A percentile compares a stretch with the other conserved stretches of the same genome.
These are phyloP conservation scores for Rotaria macrura DNA, from an alignment of 2,888 invertebrate species.

Conservation along the genomic window DNA sequence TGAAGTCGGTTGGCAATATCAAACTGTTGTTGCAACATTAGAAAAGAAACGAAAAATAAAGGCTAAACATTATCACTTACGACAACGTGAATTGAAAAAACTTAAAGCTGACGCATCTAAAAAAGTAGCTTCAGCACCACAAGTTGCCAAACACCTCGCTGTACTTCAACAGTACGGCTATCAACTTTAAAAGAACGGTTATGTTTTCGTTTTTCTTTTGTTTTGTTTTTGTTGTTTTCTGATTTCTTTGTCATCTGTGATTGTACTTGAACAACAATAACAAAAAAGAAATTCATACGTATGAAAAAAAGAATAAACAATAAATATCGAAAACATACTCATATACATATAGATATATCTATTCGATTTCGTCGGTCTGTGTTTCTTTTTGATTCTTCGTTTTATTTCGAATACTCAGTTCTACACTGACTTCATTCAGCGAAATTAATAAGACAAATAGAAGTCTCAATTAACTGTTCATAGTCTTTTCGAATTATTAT, in stretches of 20 bases:
- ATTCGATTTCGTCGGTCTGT: no score
- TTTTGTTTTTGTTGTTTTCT: neutral
- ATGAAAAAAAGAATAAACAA: no score
- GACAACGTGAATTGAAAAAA: conserved; percentile 52
- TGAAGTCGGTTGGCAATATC: conserved; percentile 99
- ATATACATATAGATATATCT: no score
- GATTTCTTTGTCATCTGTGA: neutral
- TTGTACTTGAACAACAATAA: no score
- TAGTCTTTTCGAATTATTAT: no score
- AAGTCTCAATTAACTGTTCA: no score
- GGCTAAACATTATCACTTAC: conserved; percentile 60
- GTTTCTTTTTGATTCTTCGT: no score
- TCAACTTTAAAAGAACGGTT: neutral
- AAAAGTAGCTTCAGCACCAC: neutral
- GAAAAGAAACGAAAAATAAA: conserved; percentile 88
- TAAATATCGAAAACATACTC: no score
- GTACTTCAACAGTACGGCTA: conserved; percentile 17
- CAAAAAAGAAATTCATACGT: no score
- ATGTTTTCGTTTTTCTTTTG: neutral
- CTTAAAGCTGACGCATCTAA: neutral
- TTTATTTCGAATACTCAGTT: no score
- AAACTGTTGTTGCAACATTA: conserved; percentile 81
- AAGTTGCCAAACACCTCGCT: conserved; percentile 1
- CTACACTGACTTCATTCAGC: no score
- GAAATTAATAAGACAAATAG: no score